Evolutionary conservation across 2,888 invertebrate genomes (phyloP), one percentile per base, ranked within the genome.

Genomic region (Ophion obscuratus): DNA sequence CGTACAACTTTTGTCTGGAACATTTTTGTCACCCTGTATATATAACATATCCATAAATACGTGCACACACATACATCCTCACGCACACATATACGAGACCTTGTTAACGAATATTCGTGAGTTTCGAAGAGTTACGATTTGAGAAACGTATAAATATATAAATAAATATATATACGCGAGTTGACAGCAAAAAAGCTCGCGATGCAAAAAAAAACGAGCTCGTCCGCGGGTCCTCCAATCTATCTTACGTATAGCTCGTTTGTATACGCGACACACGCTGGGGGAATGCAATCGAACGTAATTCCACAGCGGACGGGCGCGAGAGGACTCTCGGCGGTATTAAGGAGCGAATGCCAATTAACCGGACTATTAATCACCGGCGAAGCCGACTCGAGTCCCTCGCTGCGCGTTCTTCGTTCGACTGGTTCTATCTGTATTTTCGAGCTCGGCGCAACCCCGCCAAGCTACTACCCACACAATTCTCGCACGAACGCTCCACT

Each of bases 271-370:
- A 47, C 47, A 47, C 31, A 53, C 83, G 83, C 78, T 74, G 66
- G 14, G 17, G 68, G 83, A 79, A 83, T 83, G 83, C 78, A 83
- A 83, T 83, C 78, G 83, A 83, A 78, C 73, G 74, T 78, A 67
- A 73, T 83, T 74, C 83, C 73, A 47, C 31, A 67, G 53, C 53
- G 74, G 53, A 59, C 53, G 53, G 68, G 73, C 74, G 64, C 61
- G 71, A 71, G 83, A 27, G n/a, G 61, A 68, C 83, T 83, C 78
- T 79, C 73, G 78, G 74, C 83, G 78, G 74, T 83, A 83, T 83
- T 83, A 83, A 83, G 78, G 83, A 83, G 83, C 83, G 78, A 83
- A 78, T 83, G 79, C 83, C 83, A 83, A 83, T 83, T 83, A 83
- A 73, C 68, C 74, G 78, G 73, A 74, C 83, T 79, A 83, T 83